Evolutionary conservation across 2,888 invertebrate genomes (phyloP), one percentile per base, ranked within the genome.

Genomic region (Theodoxus fluviatilis): DNA sequence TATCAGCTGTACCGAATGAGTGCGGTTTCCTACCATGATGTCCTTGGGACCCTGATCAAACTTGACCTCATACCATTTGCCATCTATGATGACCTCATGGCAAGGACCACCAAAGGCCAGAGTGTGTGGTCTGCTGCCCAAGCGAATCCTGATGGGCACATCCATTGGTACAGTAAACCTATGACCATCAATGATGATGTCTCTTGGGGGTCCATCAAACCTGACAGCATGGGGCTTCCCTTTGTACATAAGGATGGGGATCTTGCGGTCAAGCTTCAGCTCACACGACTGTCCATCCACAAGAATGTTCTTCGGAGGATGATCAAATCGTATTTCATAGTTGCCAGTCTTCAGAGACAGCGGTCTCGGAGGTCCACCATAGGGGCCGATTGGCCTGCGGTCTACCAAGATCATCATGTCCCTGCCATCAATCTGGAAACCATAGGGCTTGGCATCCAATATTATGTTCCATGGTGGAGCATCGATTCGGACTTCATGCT

Each of bases 231-330:
- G 87, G 47, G 81, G 75, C 67, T 81, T 80, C 65, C 87, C 87
- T 68, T 88, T 84, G 63, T 88, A 85, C n/a, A 82, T 78, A 28
- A 86, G 80, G 71, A 79, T 79, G n/a, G 86, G 86, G 57, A 82
- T 79, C 52, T 75, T 78, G 35, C 78, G 75, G 55, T 81, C 79
- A 15, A 86, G 75, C 70, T 83, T 80, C 31, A 86, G 75, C 65
- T 84, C 81, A 78, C 84, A 84, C 12, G 78, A 72, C 66, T 82
- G 80, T 4, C 83, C 80, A 76, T 86, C 86, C 73, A 98, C 95
- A 82, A 94, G 93, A 1, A 98, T 98, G 88, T 94, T 94, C 0
- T 97, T 96, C 1, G 95, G 92, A 0, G 96, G 96, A 0, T 97
- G 96, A 47, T 83, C 81, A 38, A 99, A 89, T 80, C 94, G 92